Percentiles rank a stretch among this genome's conserved stretches.
phyloP scores from a whole-genome alignment of 1,140 invertebrate genomes.

The Venustaconcha ellipsiformis region DNA sequence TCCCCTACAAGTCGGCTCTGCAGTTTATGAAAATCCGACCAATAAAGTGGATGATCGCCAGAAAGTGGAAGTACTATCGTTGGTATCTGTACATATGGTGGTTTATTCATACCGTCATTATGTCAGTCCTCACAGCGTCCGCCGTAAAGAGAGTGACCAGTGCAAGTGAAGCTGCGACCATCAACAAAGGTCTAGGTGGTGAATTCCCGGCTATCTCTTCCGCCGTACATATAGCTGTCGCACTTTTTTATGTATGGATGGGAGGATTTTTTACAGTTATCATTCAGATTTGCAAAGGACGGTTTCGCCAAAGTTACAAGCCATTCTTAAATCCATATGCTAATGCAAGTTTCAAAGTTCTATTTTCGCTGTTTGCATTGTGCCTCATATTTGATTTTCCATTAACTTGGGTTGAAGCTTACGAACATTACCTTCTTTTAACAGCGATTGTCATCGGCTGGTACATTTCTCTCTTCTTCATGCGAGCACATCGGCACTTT shows the following conservation, averaged over 20 bases:
- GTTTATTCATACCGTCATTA: constrained; percentile 33
- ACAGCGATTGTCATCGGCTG: constrained; percentile 38
- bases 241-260: constrained; percentile 9
- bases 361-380: constrained; percentile 40
- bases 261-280: constrained; percentile 22
- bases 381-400: constrained; percentile 39
- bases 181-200: too few relatives aligned
- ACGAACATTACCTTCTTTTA: constrained; percentile 27
- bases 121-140: constrained; percentile 30
- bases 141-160: constrained; percentile 14
- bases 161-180: background rate
- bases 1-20: constrained; percentile 24
- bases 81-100: constrained; percentile 26
- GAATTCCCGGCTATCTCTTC: too few relatives aligned
- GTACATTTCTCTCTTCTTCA: constrained; percentile 42
- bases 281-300: constrained; percentile 4
- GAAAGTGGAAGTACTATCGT: constrained; percentile 38
- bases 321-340: constrained; percentile 17
- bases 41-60: constrained; percentile 27
- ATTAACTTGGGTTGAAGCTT: background rate
- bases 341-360: constrained; percentile 27
- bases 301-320: constrained; percentile 1
- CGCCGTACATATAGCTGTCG: too few relatives aligned
- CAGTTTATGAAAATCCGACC: constrained; percentile 32
- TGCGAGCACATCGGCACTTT: constrained; percentile 32